A percentile compares a stretch with the other conserved stretches of the same genome.
Evolutionary conservation across 2,888 invertebrate species (phyloP).

Genomic region (Syrista parreyssii): DNA sequence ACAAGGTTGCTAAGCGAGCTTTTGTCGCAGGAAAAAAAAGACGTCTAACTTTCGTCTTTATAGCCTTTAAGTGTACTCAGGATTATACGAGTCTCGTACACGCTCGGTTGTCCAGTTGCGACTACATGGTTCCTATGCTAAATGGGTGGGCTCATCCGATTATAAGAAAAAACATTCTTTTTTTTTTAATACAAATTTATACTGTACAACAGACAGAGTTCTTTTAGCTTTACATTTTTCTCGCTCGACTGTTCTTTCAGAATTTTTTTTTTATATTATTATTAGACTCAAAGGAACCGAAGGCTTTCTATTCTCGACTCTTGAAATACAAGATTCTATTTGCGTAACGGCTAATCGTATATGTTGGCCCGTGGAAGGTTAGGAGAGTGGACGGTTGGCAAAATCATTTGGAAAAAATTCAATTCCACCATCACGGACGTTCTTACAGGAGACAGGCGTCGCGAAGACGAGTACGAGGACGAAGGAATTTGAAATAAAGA

Average conservation of each 20-base stretch:
- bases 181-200: not conserved
- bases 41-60: not conserved
- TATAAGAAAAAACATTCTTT: not conserved
- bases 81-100: not conserved
- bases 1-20: not conserved
- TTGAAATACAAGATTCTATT: slow-evolving; percentile 2
- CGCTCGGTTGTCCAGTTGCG: not conserved
- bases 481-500: not conserved
- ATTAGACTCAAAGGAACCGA: not conserved
- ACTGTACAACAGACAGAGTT: not conserved
- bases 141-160: not conserved
- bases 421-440: not conserved
- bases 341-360: not conserved
- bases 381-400: not conserved
- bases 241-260: not conserved
- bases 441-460: not conserved
- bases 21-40: not conserved
- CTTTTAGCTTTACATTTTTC: not conserved
- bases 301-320: not conserved
- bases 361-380: not conserved
- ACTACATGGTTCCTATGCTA: not conserved
- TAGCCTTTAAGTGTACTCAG: not conserved
- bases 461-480: not conserved
- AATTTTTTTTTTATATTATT: not conserved
- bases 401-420: not conserved